Evolutionary conservation across 2,797 vertebrate species (phyloP), one percentile per base, ranked within the genome.

Genomic region (Gobio occitaniae): DNA sequence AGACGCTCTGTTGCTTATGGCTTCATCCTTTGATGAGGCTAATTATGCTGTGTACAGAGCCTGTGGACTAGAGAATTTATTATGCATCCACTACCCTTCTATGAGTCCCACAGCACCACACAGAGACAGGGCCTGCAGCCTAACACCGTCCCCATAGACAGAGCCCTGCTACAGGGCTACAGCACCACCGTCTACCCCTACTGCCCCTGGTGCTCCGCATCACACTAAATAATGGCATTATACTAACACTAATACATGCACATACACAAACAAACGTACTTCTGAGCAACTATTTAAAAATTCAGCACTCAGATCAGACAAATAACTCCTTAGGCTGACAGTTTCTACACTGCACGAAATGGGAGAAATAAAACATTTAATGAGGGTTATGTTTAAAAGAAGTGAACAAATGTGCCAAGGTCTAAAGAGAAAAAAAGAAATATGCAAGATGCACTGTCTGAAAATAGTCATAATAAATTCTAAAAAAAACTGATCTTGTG

Each of bases 31-130:
- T 93, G 91, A 94, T 94, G 92, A 93, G 91, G 89, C 92, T 94
- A 94, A 94, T 95, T 94, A 95, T 92, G 91, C 91, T 92, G 92
- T 93, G 92, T 91, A 93, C 91, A 93, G 90, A 91, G 94, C 95
- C 90, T 91, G 92, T 94, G 94, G 95, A 91, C 91, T 92, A 59
- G 44, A 59, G 65, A 92, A 94, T 95, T 93, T 92, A 94, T 95
- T 94, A 95, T 90, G 90, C 89, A 93, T 91, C 91, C 91, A 92
- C 89, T 90, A 61, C 11, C 83, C 74, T 82, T 83, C 85, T 80
- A 68, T 74, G 82, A 71, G 65, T 93, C 90, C 90, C 91, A 87
- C 78, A 88, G 88, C 89, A 91, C 90, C 66, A 32, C 8, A 86
- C 85, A 84, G 59, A 94, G 91, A 93, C 91, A 89, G 80, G 86